Evolutionary conservation across 2,888 invertebrate genomes (phyloP), one percentile per base, ranked within the genome.

Genomic region (Aleiodes leptofemur): DNA sequence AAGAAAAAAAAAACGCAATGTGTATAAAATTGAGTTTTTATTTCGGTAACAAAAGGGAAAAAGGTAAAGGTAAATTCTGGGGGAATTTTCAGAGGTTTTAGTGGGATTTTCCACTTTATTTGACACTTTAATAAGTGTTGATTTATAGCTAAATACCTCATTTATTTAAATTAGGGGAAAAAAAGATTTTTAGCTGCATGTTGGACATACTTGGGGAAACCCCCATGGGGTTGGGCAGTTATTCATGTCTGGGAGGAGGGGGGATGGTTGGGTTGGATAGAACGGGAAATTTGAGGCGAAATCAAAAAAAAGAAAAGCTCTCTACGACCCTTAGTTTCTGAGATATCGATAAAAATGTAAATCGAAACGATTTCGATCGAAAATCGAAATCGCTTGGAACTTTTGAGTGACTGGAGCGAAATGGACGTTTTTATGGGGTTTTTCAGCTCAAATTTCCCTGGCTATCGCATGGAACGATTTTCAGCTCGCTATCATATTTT

Each of bases 131-230:
- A 57, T 29, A 57, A 31, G 56, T 56, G 56, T 29, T 14, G 56
- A 14, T 56, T 14, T 56, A 56, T 56, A 56, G 1, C 4, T 56
- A 29, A 56, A 43, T 56, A 16, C 29, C 57, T 57, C 3, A 57
- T 57, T 57, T 57, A 31, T 57, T 57, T 57, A 13, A 57, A 57
- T 57, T 57, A 57, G 57, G 29, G 56, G 29, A 7, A 43, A 43
- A 43, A 43, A 2, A 11, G 56, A 56, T 16, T 56, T 34, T 29
- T 56, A 29, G 56, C 29, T 9, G 16, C 56, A 16, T 16, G 56
- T 56, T 16, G 56, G 23, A 56, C 56, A 56, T 56, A 29, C 23
- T 56, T 56, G 56, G 56, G 56, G 23, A 56, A 56, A 56, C 11
- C 29, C 56, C 16, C 56, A 9, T 14, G 16, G 14, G 55, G 0